Evolutionary conservation across 2,113 vertebrate species (phyloP).

Genomic region (Ctenomys sociabilis): DNA sequence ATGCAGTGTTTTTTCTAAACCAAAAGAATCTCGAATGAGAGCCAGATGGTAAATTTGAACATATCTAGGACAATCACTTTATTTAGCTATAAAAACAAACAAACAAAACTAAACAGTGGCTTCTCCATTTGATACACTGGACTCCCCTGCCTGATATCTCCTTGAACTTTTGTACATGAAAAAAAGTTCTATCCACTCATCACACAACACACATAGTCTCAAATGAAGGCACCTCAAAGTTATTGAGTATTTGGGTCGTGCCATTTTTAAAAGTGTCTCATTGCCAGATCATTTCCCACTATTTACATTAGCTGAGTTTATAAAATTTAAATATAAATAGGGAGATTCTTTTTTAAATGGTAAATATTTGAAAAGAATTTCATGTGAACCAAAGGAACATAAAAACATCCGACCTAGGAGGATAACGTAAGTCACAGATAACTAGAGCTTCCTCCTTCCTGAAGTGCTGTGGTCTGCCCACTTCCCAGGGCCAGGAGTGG

Average conservation of each 20-base stretch:
- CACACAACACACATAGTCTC: background rate
- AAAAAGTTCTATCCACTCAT: background rate
- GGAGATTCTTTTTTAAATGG: background rate
- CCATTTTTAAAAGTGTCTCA: background rate
- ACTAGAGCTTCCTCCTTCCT: background rate
- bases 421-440: background rate
- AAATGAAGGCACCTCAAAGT: background rate
- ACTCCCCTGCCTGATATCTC: constrained; percentile 51
- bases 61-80: constrained; percentile 76
- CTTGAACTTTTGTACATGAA: constrained; percentile 58
- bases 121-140: constrained; percentile 9
- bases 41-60: constrained; percentile 78
- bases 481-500: background rate
- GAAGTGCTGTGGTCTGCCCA: background rate
- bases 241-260: fast-evolving
- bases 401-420: background rate
- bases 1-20: constrained; percentile 57
- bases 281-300: background rate
- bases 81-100: constrained; percentile 77
- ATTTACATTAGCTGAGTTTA: background rate
- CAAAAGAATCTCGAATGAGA: constrained; percentile 69
- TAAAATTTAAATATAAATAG: background rate
- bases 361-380: constrained; percentile 14
- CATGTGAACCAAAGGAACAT: background rate
- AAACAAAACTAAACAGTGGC: constrained; percentile 68